Percentiles rank a stretch among this genome's conserved stretches.
Conservation (phyloP, 2,888 invertebrate genomes). For the Meiosimyza decipiens region DNA sequence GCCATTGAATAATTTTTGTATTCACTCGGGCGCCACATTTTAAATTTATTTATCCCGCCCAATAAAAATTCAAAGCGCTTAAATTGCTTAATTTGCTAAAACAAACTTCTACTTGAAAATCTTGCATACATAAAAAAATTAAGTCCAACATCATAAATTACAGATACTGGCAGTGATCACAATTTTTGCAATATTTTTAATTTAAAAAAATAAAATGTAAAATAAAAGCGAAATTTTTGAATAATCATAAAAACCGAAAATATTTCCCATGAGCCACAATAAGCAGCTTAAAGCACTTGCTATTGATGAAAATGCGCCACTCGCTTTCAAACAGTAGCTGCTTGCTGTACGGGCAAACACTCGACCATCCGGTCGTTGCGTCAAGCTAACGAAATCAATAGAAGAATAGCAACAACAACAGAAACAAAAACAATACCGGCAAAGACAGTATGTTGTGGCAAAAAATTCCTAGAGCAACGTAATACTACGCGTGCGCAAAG, state of each 20-base stretch:
- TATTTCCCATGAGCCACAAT: constrained; percentile 20
- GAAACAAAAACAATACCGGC: not conserved
- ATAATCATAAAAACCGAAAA: not conserved
- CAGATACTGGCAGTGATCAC: not conserved
- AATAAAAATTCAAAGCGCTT: constrained; percentile 6
- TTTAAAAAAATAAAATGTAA: no score
- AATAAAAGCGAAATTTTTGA: no score
- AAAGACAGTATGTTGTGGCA: no score
- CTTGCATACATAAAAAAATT: not conserved
- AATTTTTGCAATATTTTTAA: constrained; percentile 12
- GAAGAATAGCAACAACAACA: not conserved
- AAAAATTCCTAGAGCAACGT: no score
- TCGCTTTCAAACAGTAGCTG: not conserved
- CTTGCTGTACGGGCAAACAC: not conserved
- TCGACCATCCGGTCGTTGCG: not conserved
- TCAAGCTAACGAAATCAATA: not conserved
- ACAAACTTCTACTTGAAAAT: not conserved
- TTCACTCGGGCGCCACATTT: not conserved
- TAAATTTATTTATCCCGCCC: not conserved
- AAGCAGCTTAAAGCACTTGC: constrained; percentile 19
- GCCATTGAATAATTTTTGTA: not conserved
- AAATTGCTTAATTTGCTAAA: not conserved
- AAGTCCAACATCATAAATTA: not conserved
- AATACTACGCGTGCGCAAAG: constrained; percentile 18
- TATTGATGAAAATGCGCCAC: not conserved